Base-by-base conservation (phyloP, 1,140 invertebrate species). In the Trinorchestia longiramus region DNA sequence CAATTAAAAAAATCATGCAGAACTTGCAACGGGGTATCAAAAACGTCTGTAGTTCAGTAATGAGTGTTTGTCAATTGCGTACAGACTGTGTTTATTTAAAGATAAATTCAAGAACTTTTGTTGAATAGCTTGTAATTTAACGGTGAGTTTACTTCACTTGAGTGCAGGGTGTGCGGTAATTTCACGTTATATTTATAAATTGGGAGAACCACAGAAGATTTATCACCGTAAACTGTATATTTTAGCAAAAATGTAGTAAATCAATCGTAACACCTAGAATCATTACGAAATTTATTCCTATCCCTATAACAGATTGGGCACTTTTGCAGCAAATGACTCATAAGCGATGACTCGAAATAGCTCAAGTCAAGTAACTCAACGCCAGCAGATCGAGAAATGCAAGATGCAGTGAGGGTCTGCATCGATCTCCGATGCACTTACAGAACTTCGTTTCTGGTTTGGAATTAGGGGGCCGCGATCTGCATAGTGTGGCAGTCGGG, bases 361-460 rank as follows among this genome's bases (percentile, higher is more conserved):
- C 88, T 90, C 43, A 43, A 42, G 88, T 42, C 88, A 43, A 41
- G 28, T 90, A 90, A 90, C 41, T 90, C 43, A 43, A 42, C 88
- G 88, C 88, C 43, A 41, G 88, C 88, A 90, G 88, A 90, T 90
- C 43, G 88, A 90, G 41, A 42, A 42, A 90, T 90, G 88, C 88
- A 90, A 90, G 88, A 42, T 77, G 62, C 11, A 41, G 43, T 8
- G n/a, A 90, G 8, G 43, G 47, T 36, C 88, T 42, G 88, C 88
- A 90, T 90, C 88, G 88, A 90, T 90, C 88, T 90, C 88, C 88
- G 88, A 90, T 90, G 36, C 88, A 17, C 28, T 42, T 42, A 90
- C 43, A 17, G 88, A 42, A 42, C 41, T 90, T 36, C 41, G 41
- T 43, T 8, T 43, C 28, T 43, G 43, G 43, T 41, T 43, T 36